A percentile compares a stretch with the other conserved stretches of the same genome.
Evolutionary conservation across 2,797 vertebrate species (phyloP).

Genomic region (Atherinosoma microstoma): DNA sequence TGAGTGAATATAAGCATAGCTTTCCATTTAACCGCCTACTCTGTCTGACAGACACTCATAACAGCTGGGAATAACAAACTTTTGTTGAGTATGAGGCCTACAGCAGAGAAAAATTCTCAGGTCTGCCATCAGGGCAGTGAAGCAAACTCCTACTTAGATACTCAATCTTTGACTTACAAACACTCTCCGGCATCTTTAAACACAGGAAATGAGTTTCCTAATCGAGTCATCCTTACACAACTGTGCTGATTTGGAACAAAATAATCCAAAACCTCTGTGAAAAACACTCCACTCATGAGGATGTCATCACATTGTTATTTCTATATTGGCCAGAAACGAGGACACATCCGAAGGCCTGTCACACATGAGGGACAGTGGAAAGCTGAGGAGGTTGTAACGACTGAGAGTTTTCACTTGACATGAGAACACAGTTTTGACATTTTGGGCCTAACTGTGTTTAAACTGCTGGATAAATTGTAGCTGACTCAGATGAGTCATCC

Average conservation of each 20-base stretch:
- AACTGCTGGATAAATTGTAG: no score
- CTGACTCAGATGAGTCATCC: no score
- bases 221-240: conserved; percentile 58
- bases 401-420: neutral
- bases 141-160: conserved; percentile 21
- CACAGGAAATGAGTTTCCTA: conserved; percentile 67
- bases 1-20: conserved; percentile 1
- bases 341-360: conserved; percentile 1
- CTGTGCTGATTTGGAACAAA: conserved; percentile 21
- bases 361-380: conserved; percentile 6
- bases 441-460: neutral
- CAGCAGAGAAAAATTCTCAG: conserved; percentile 20
- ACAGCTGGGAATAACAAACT: conserved; percentile 15
- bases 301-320: conserved; percentile 55
- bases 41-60: conserved; percentile 4
- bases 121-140: conserved; percentile 5
- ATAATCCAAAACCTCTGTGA: conserved; percentile 19
- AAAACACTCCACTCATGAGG: conserved; percentile 11
- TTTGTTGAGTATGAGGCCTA: conserved; percentile 2
- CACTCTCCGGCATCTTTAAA: conserved; percentile 63
- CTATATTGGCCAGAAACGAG: neutral
- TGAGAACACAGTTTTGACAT: neutral
- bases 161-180: conserved; percentile 53
- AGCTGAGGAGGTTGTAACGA: neutral
- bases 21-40: conserved; percentile 27